A percentile compares a stretch with the other conserved stretches of the same genome.
Conservation (phyloP, 2,113 vertebrate species). For the Perca flavescens region DNA sequence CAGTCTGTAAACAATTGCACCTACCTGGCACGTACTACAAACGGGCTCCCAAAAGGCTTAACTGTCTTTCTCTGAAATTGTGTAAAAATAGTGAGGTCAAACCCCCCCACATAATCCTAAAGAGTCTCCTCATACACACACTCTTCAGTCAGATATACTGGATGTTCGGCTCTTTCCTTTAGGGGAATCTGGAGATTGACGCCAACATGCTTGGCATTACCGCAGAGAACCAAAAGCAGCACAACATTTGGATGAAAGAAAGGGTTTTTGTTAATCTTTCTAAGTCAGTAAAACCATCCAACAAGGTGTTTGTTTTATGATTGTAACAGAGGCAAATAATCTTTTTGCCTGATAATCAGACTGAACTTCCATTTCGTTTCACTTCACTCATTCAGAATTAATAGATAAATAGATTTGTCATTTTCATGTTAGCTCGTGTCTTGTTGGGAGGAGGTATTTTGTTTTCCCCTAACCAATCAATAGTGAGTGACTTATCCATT, state of each 20-base stretch:
- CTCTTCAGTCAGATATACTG: conserved; percentile 15
- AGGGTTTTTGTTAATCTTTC: conserved; percentile 10
- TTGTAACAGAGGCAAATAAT: neutral
- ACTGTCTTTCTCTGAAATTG: conserved; percentile 43
- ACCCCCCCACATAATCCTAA: conserved; percentile 7
- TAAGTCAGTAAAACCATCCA: conserved; percentile 1
- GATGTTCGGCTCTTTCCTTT: conserved; percentile 25
- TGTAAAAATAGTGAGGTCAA: conserved; percentile 54
- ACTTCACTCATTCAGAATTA: neutral
- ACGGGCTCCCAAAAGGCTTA: conserved; percentile 37
- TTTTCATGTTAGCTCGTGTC: neutral
- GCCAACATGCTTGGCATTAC: neutral
- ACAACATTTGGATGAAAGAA: neutral
- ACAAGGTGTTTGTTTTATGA: neutral
- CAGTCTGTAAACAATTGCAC: conserved; percentile 59
- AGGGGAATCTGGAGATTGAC: conserved; percentile 14
- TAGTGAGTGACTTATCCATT: neutral
- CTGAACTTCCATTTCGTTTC: neutral
- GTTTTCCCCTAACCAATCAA: neutral
- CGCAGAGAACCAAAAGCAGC: neutral
- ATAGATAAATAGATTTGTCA: too few species aligned
- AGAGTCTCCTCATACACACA: neutral
- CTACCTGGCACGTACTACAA: conserved; percentile 51
- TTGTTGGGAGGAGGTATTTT: neutral
- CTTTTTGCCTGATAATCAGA: neutral